Evolutionary conservation across 2,888 invertebrate genomes (phyloP).

Genomic region (Galerucella nymphaeae): DNA sequence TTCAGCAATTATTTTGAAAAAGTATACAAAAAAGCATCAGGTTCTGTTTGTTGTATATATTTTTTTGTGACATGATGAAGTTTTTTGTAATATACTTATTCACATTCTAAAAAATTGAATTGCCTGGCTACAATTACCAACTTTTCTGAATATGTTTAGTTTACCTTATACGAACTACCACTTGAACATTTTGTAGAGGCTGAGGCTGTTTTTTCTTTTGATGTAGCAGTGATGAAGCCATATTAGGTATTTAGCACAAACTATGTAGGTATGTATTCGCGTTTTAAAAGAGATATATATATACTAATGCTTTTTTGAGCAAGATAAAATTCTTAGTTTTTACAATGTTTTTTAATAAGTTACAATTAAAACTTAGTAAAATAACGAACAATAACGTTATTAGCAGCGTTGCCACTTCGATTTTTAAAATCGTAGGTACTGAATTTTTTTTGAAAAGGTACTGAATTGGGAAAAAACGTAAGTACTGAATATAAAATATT

Average conservation of each 20-base stretch:
- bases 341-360: neutral
- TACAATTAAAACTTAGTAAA: neutral
- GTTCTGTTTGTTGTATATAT: no score
- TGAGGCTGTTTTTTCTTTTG: conserved; percentile 34
- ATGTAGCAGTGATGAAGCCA: neutral
- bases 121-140: neutral
- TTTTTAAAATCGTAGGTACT: no score
- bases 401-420: no score
- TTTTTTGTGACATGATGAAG: neutral
- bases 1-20: no score
- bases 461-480: no score
- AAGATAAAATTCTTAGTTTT: neutral
- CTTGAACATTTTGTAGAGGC: conserved; percentile 45
- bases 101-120: neutral
- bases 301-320: neutral
- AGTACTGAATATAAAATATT: no score
- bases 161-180: conserved; percentile 46
- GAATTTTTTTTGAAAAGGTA: no score
- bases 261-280: neutral
- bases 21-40: no score
- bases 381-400: neutral
- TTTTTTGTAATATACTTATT: neutral
- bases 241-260: neutral
- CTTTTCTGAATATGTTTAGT: neutral
- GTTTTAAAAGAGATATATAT: no score